Conservation (phyloP, 53 echinoderm and acorn worm genomes). For the Crossaster papposus region DNA sequence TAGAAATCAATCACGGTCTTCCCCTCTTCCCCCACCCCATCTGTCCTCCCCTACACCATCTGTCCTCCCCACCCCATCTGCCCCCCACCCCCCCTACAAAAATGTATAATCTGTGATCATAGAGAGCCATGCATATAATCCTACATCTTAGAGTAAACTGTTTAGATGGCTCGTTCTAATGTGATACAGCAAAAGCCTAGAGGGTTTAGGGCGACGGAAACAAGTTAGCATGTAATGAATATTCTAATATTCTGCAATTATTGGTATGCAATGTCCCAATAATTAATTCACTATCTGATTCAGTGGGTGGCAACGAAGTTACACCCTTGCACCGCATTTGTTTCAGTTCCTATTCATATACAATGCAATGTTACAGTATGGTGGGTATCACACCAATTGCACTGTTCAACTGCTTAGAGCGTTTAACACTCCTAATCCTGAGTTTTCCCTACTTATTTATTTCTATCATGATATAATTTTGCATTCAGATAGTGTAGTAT, state of each 20-base stretch:
- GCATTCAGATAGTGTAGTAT: no score
- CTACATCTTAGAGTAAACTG: neutral
- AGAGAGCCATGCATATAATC: neutral
- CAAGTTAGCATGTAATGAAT: no score
- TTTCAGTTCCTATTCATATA: neutral
- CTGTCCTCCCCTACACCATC: neutral
- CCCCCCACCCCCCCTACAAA: conserved; percentile 1
- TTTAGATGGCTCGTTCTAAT: neutral
- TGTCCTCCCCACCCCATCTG: no score
- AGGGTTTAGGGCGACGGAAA: neutral
- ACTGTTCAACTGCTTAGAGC: no score
- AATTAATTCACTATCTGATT: neutral
- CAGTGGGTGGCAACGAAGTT: neutral
- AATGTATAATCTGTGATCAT: conserved; percentile 4
- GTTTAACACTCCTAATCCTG: no score
- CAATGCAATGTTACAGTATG: neutral
- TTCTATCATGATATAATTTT: no score
- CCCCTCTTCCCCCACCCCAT: neutral
- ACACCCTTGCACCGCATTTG: neutral
- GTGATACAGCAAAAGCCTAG: neutral
- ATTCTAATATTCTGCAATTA: no score
- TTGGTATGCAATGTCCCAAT: no score
- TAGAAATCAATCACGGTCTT: conserved; percentile 52
- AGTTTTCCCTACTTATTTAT: no score
- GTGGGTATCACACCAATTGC: no score